Evolutionary conservation across 2,888 invertebrate species (phyloP), one percentile per base, ranked within the genome.

Genomic region (Rhodophaea formosa): DNA sequence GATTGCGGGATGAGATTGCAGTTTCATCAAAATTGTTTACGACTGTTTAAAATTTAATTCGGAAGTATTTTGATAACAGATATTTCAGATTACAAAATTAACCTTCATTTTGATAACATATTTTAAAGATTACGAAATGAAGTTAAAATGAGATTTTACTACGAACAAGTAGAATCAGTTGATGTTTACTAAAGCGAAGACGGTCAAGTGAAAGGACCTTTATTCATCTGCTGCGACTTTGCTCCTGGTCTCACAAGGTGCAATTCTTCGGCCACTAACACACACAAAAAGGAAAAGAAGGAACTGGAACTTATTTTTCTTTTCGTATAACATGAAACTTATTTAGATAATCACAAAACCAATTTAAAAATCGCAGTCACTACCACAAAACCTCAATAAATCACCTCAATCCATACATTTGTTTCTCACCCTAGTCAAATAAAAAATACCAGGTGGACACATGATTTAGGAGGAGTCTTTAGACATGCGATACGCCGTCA

Each of bases 401-500:
- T 81, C 78, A 79, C 69, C 58, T 49, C 68, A 80, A 82, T 78
- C 84, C 79, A 16, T 56, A 66, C 78, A 74, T 83, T 77, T 80
- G 71, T 84, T 81, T 75, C 67, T 74, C 74, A 70, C 61, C 65
- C 67, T 66, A 72, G 77, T 74, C 71, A 79, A 78, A 80, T 74
- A 79, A 78, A 77, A 82, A 83, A 78, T 81, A 87, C 86, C 87
- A 83, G 84, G 72, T 65, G 72, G 76, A 67, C 84, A 67, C 84
- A 89, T 91, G 91, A 92, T 91, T 88, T 91, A 91, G 74, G 39
- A 70, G 73, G 64, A 70, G 74, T 74, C 82, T 77, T 76, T 70
- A 79, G 82, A 78, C 80, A 77, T 72, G 78, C 82, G 87, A 88
- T 88, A 89, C 84, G 77, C 82, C 82, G 78, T 91, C 91, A 88